A percentile compares a stretch with the other conserved stretches of the same genome.
Evolutionary conservation across 2,113 vertebrate species (phyloP).

Genomic region (Serilophus lunatus): DNA sequence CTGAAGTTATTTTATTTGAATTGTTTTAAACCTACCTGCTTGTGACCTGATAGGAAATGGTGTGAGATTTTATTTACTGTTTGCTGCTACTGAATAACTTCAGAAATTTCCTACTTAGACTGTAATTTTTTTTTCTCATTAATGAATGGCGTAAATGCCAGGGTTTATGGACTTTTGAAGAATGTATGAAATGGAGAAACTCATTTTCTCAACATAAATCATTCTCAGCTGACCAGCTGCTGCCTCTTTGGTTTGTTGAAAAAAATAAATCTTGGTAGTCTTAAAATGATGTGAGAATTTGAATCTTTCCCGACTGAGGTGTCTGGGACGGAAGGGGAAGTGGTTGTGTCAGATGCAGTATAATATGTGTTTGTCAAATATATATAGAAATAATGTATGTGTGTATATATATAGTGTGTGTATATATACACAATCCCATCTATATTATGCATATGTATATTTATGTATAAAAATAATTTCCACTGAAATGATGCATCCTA

Average conservation of each 20-base stretch:
- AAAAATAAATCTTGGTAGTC: neutral
- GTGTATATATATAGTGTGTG: accelerated
- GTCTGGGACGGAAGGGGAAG: neutral
- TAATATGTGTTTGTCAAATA: neutral
- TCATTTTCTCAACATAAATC: neutral
- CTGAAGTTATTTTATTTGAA: neutral
- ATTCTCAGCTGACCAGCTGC: neutral
- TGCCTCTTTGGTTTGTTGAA: neutral
- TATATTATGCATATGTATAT: neutral
- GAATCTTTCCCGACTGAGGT: neutral
- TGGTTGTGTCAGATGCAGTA: neutral
- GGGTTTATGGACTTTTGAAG: neutral
- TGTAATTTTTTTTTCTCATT: neutral
- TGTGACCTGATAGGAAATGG: neutral
- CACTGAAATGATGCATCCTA: neutral
- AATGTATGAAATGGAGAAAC: neutral
- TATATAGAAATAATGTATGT: neutral
- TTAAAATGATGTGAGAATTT: neutral
- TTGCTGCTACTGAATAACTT: neutral
- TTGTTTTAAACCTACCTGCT: accelerated
- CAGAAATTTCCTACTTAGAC: neutral
- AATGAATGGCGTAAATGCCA: neutral
- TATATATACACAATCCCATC: neutral
- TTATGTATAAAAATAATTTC: neutral
- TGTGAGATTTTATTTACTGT: neutral